These are phyloP conservation scores for Eumerus sabulonum DNA, from an alignment of 2,888 invertebrate species.

Conservation along the genomic window DNA sequence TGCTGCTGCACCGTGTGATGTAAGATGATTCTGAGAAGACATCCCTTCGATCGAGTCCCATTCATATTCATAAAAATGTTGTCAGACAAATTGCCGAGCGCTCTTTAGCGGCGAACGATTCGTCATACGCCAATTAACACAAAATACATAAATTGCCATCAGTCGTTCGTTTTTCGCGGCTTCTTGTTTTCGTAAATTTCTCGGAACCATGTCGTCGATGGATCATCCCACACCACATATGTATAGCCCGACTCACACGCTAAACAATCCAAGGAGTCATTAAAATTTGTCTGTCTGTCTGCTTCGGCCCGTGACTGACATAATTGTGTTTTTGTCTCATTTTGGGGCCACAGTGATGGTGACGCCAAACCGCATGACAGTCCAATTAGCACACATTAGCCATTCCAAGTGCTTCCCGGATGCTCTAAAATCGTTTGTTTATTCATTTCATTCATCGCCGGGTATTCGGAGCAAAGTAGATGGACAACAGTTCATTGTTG, in stretches of 20 bases:
- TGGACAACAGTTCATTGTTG: slow-evolving; percentile 24
- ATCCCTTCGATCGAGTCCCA: too few species aligned
- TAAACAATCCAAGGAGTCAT: slow-evolving; percentile 42
- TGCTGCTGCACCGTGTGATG: too few species aligned
- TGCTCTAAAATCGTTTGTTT: slow-evolving; percentile 50
- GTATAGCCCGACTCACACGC: slow-evolving; percentile 46
- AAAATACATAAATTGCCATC: slow-evolving; percentile 35
- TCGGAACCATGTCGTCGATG: slow-evolving; percentile 50
- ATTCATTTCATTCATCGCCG: slow-evolving; percentile 18
- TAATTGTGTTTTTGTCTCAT: slow-evolving; percentile 15
- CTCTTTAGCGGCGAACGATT: slow-evolving; percentile 41
- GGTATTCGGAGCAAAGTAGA: too few species aligned
- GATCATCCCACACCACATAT: background rate
- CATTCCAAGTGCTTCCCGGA: slow-evolving; percentile 61
- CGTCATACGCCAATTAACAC: slow-evolving; percentile 63
- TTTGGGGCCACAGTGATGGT: slow-evolving; percentile 25
- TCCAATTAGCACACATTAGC: slow-evolving; percentile 66
- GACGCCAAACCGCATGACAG: slow-evolving; percentile 66
- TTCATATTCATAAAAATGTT: too few species aligned
- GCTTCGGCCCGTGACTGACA: background rate
- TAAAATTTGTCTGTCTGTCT: slow-evolving; percentile 38
- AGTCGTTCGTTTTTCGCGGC: slow-evolving; percentile 31
- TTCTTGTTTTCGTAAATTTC: slow-evolving; percentile 45
- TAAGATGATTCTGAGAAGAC: too few species aligned
- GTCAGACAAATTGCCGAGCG: slow-evolving; percentile 15